A percentile compares a stretch with the other conserved stretches of the same genome.
Evolutionary conservation across 2,888 invertebrate genomes (phyloP).

Genomic region (Thymelicus acteon): DNA sequence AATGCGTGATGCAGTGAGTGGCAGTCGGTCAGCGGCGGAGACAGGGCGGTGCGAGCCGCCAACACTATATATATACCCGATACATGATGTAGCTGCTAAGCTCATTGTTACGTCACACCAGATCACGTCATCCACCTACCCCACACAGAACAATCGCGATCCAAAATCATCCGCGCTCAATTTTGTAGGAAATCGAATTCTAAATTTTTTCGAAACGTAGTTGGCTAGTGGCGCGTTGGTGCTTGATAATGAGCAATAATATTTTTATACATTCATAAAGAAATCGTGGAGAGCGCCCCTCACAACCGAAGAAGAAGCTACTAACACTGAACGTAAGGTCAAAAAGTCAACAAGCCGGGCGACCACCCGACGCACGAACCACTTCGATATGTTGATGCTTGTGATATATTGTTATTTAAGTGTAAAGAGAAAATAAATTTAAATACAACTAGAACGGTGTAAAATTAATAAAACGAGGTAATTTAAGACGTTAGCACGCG

Average conservation of each 20-base stretch:
- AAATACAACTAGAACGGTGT: slow-evolving; percentile 75
- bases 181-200: slow-evolving; percentile 73
- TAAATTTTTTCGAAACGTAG: slow-evolving; percentile 76
- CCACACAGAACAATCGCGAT: slow-evolving; percentile 50
- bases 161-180: slow-evolving; percentile 74
- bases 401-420: slow-evolving; percentile 85
- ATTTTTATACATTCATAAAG: slow-evolving; percentile 83
- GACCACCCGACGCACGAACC: slow-evolving; percentile 50
- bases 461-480: slow-evolving; percentile 66
- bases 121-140: slow-evolving; percentile 57
- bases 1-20: slow-evolving; percentile 97
- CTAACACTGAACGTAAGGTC: slow-evolving; percentile 59
- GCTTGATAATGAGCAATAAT: slow-evolving; percentile 84
- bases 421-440: slow-evolving; percentile 80
- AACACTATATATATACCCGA: slow-evolving; percentile 57
- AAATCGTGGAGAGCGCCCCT: slow-evolving; percentile 66
- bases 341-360: slow-evolving; percentile 66
- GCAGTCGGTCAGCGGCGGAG: slow-evolving; percentile 29
- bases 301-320: slow-evolving; percentile 44
- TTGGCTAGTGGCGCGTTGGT: slow-evolving; percentile 83
- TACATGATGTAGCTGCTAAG: slow-evolving; percentile 83
- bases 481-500: slow-evolving; percentile 76
- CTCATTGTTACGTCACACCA: slow-evolving; percentile 69
- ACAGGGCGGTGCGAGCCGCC: slow-evolving; percentile 32
- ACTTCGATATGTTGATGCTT: slow-evolving; percentile 81